Evolutionary conservation across 2,113 vertebrate species (phyloP), one percentile per base, ranked within the genome.

Genomic region (Tringa solitaria): DNA sequence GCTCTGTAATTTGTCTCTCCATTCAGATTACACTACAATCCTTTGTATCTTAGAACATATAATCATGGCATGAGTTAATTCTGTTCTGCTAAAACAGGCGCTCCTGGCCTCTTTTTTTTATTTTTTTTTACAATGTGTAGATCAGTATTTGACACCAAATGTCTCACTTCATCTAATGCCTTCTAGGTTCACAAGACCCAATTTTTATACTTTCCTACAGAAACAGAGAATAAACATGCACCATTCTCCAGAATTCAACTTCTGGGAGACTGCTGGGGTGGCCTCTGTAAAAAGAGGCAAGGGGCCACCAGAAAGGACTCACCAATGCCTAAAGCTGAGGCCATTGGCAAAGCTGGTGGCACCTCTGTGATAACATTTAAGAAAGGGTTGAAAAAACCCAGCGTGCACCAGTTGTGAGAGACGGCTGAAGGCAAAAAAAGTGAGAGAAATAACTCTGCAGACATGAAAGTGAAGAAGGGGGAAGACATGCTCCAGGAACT

Each of bases 321-420:
- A 54, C 30, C 37, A 27, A 39, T 43, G 39, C 39, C 18, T 57
- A 75, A 27, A 51, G 21, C 21, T 12, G 7, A 61, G 26, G 46
- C 19, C 18, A 54, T 8, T 20, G 9, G 10, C 45, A 46, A 46
- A 46, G 45, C 45, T 46, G 45, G 45, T 21, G 20, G 45, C 45
- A 85, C 8, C 13, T 59, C 43, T 24, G 14, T 12, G 9, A 1
- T 8, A 81, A 14, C 9, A n/a, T 30, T 68, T 51, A 27, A 73
- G 12, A 28, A 53, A 24, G 2, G 9, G 13, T 32, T 19, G 69
- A 77, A 79, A 68, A 39, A 4, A 0, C 6, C 19, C 8, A 35
- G 7, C 3, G 4, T 26, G 16, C n/a, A 63, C 24, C 3, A 5
- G 28, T 5, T 65, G 8, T 1, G 1, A n/a, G 17, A 64, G 21